Base-by-base conservation (phyloP, 2,113 vertebrate genomes). In the Paratilapia polleni region DNA sequence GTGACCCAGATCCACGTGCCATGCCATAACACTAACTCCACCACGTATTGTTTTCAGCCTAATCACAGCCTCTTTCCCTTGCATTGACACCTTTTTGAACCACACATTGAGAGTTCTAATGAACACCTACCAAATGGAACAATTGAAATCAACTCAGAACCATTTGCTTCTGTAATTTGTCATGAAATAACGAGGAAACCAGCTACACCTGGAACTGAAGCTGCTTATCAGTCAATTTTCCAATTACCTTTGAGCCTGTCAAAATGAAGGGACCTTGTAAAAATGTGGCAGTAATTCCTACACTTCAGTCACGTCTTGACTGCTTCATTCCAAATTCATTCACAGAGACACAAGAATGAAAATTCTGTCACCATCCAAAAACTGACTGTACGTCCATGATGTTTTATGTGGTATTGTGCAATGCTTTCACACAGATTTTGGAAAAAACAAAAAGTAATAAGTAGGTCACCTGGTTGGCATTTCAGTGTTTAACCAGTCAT, bases 321-420 rank as follows among this genome's bases (percentile, higher is more conserved):
- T 73, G 47, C 47, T 54, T 73, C 47, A 31, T 54, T 73, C 2
- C 47, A 73, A 73, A 26, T 14, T 34, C 26, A 34, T 73, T 52
- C 43, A 80, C 34, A 6, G 59, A 22, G 59, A 78, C 63, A 82
- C 78, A 86, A 38, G 28, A 34, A 83, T 56, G 20, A 13, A 24
- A 47, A 54, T 22, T 22, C 60, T 28, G 9, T 28, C 70, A 12
- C 12, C 43, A 58, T 41, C 47, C 36, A 13, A 8, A 17, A 43
- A 28, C 19, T 56, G 70, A 56, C 49, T 24, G 38, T 6, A 47
- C 5, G 11, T 61, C 43, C 26, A 47, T 24, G 15, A 31, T 54
- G 49, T 22, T 47, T 68, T 19, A 20, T 57, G 20, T 17, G 3
- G 3, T 47, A 15, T 24, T 43, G 2, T 49, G 20, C 15, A 47